Base-by-base conservation (phyloP, 2,797 vertebrate species). In the Percopsis omiscomaycus region DNA sequence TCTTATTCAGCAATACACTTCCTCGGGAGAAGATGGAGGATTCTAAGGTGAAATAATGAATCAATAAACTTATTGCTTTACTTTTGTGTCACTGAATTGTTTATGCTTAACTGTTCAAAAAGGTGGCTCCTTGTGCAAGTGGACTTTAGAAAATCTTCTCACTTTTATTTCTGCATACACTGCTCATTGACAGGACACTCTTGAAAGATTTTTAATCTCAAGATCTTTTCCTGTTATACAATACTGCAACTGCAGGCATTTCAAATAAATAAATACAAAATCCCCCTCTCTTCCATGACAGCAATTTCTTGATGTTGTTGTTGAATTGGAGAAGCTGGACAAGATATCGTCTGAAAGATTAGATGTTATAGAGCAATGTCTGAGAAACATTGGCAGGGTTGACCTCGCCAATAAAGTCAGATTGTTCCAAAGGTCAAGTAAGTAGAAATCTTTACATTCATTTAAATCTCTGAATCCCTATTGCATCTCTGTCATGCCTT, bases 231-330 rank as follows among this genome's bases (percentile, higher is more conserved):
- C 52, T 45, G 22, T n/a, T 48, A n/a, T 48, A 1, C 47, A 48
- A 42, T 1, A 42, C 37, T 42, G 8, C 37, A 42, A 42, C 37
- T 8, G 8, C 37, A 42, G 37, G 37, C 37, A 42, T 42, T 42
- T 42, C 37, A 42, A 42, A 42, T 42, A 42, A 9, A 42, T 42
- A 2, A 8, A 11, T n/a, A 54, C n/a, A 8, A 4, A 4, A 30
- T 1, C 12, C 32, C 0, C 27, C 2, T 60, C 9, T 48, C 3
- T 15, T 10, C 59, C 79, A 3, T 65, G 51, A 45, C 85, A 99
- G 97, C 94, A 84, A 75, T 98, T 98, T 83, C 78, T 99, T 64
- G 93, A 94, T 62, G 64, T 99, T 55, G 77, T 95, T 29, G 85
- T 89, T 72, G 95, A 96, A 66, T 80, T 98, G 48, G 97, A 99